Evolutionary conservation across 1,140 invertebrate genomes (phyloP), one percentile per base, ranked within the genome.

Genomic region (Colletes gigas): DNA sequence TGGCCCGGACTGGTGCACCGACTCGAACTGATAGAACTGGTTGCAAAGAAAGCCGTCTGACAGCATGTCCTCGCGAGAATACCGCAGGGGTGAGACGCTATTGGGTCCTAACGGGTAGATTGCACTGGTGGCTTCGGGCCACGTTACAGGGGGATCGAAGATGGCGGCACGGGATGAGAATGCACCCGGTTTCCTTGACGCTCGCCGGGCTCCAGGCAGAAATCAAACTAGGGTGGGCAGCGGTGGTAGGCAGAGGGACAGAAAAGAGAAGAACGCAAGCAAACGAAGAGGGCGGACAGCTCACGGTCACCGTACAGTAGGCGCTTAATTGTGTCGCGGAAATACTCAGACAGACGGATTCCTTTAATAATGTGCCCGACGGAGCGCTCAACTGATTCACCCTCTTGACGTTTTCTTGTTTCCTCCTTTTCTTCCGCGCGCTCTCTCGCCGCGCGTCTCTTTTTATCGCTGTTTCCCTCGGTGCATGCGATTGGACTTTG

Each of bases 271-370:
- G 50, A 75, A 75, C 70, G 44, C 66, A 52, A 73, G 54, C 21
- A 71, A 78, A 73, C 69, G 77, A 78, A 68, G 74, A 73, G 74
- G 65, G 52, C 52, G 77, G 68, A 80, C 74, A 77, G 78, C 76
- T 83, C 81, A 80, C 78, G 83, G 84, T 88, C 86, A 86, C 77
- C 82, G 69, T 78, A 70, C 70, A 55, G 66, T 52, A 85, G 86
- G 83, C 86, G 86, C 81, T 90, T 89, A 90, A 90, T 90, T 90
- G 86, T 90, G 86, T 88, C 86, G 86, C 85, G 83, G 84, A 89
- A 90, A 90, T 90, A 87, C 88, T 90, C 87, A 89, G 88, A 90
- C 89, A 83, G 85, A 82, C 83, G 88, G 85, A 90, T 88, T 91
- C 89, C 89, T 89, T 88, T 90, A 89, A 89, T 90, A 89, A 89